Percentiles rank a stretch among this genome's conserved stretches.
phyloP scores from a whole-genome alignment of 2,888 invertebrate species.

The Rhabditoides inermis region DNA sequence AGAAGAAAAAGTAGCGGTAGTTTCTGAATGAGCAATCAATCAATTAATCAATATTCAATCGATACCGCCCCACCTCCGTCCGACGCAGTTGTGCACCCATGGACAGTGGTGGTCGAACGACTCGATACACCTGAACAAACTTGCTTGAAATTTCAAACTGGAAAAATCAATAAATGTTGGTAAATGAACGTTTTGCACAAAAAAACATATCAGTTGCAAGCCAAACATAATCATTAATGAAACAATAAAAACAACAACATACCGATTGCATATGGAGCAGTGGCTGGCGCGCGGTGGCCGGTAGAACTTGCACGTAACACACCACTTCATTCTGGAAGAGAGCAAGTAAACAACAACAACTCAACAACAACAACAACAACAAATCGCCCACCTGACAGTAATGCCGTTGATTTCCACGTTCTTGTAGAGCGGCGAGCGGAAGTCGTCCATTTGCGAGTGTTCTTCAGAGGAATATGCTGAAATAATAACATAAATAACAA shows the following conservation, averaged over 20 bases:
- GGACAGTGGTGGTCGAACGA: slow-evolving; percentile 97
- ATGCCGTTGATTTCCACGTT: slow-evolving; percentile 91
- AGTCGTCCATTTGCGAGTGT: slow-evolving; percentile 77
- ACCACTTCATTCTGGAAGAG: slow-evolving; percentile 7
- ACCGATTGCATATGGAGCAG: slow-evolving; percentile 93
- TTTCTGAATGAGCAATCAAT: slow-evolving; percentile 8
- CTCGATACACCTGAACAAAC: slow-evolving; percentile 60
- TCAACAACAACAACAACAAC: slow-evolving; percentile 68
- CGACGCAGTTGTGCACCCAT: slow-evolving; percentile 54
- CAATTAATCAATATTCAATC: slow-evolving; percentile 74
- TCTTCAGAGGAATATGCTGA: slow-evolving; percentile 90
- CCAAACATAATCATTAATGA: slow-evolving; percentile 61
- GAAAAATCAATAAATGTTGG: too few relatives aligned
- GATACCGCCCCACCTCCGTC: slow-evolving; percentile 82
- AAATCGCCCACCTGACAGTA: slow-evolving; percentile 98
- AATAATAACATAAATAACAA: slow-evolving; percentile 3
- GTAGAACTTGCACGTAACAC: slow-evolving; percentile 98
- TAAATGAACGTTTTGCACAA: not conserved
- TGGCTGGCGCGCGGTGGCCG: slow-evolving; percentile 96
- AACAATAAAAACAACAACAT: slow-evolving; percentile 60
- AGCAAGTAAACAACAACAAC: too few relatives aligned
- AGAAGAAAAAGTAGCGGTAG: slow-evolving; percentile 93
- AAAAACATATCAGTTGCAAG: not conserved
- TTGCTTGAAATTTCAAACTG: too few relatives aligned
- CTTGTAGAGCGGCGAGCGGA: slow-evolving; percentile 75